A percentile compares a stretch with the other conserved stretches of the same genome.
Evolutionary conservation across 2,888 invertebrate genomes (phyloP).

Genomic region (Dryobota labecula): DNA sequence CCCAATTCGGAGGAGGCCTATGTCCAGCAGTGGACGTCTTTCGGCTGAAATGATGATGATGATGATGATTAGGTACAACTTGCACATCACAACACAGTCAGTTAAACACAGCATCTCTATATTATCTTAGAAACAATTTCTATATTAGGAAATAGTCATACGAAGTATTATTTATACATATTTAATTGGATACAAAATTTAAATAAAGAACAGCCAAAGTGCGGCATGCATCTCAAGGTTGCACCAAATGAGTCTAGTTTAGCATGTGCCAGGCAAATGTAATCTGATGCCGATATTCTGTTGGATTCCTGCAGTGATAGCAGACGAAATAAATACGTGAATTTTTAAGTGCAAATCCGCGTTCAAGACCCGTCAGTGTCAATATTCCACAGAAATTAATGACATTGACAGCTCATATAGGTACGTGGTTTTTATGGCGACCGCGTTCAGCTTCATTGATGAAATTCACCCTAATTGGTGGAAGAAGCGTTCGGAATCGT

Average conservation of each 20-base stretch:
- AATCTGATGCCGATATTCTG: not conserved
- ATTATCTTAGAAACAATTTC: not conserved
- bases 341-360: not conserved
- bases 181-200: too few relatives aligned
- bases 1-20: too few relatives aligned
- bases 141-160: not conserved
- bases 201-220: not conserved
- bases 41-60: too few relatives aligned
- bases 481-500: not conserved
- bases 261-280: not conserved
- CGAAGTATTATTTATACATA: not conserved
- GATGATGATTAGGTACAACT: too few relatives aligned
- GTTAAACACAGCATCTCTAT: not conserved
- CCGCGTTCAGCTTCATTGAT: not conserved
- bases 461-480: slow-evolving; percentile 1
- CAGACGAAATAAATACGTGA: not conserved
- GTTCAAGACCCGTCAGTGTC: not conserved
- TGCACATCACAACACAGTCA: too few relatives aligned
- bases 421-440: too few relatives aligned
- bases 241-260: not conserved
- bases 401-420: not conserved
- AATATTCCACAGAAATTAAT: not conserved
- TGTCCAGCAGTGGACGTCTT: too few relatives aligned
- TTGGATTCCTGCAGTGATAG: not conserved
- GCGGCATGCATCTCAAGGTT: not conserved